Base-by-base conservation (phyloP, 2,113 vertebrate species). In the Xyliphius kryptos region DNA sequence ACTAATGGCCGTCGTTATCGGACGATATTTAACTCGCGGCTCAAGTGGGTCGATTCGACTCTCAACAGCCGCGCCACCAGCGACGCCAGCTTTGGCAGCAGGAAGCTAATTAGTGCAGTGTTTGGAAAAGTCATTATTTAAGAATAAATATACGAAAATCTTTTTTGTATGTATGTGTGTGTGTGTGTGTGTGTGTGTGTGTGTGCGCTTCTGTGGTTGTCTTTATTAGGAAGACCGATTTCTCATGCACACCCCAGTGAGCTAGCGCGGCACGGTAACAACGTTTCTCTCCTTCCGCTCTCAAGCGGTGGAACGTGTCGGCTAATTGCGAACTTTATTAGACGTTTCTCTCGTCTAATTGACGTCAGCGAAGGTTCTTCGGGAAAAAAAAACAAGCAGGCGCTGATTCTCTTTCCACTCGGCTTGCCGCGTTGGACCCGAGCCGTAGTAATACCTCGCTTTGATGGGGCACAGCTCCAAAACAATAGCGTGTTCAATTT, bases 301-400 rank as follows among this genome's bases (percentile, higher is more conserved):
- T 85, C 81, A 72, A 80, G 83, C 81, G 64, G 77, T 81, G 83
- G 83, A 86, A 84, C 82, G 67, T 77, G 80, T 82, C 78, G 58
- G 67, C 82, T 88, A 87, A 87, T 87, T 86, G 87, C 82, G 65
- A 79, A 88, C 82, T 88, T 89, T 88, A 87, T 87, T 84, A 84
- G 83, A 80, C 70, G 78, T 80, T 85, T 85, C 75, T 67, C 52
- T 68, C 38, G 83, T 79, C 80, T 87, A 85, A 83, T 66, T 67
- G 74, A 78, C 62, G 73, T 60, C 74, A 38, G 56, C 17, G 64
- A 47, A 61, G 71, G 70, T 79, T 81, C 72, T 59, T 82, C 81
- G n/a, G n/a, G n/a, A n/a, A n/a, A n/a, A n/a, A n/a, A n/a, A n/a
- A 32, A 15, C 61, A 17, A 53, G 60, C 16, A 71, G 70, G 55